phyloP scores from a whole-genome alignment of 2,888 invertebrate species.

The Malthinus flaveolus region DNA sequence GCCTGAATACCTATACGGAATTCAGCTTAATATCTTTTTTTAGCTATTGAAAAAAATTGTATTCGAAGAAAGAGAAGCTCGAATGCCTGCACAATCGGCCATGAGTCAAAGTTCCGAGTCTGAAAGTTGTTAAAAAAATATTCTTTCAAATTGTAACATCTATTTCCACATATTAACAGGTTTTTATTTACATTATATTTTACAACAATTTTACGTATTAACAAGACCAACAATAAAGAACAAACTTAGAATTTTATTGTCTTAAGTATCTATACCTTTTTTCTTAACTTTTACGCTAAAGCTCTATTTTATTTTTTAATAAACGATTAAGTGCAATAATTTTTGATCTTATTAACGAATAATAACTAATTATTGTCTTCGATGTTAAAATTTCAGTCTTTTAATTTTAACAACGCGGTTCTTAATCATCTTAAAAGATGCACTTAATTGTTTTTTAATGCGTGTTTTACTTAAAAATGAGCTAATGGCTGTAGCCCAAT shows the following conservation, averaged over 20 bases:
- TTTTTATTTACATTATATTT: slow-evolving; percentile 26
- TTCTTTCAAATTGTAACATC: slow-evolving; percentile 20
- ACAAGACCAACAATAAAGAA: slow-evolving; percentile 22
- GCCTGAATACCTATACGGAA: too few species aligned
- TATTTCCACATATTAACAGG: slow-evolving; percentile 29
- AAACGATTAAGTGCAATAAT: slow-evolving; percentile 1
- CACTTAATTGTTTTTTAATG: too few species aligned
- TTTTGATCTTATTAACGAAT: too few species aligned
- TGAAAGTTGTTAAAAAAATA: too few species aligned
- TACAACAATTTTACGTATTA: slow-evolving; percentile 27
- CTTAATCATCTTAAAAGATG: too few species aligned
- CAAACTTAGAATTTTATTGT: slow-evolving; percentile 20
- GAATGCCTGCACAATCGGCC: not conserved
- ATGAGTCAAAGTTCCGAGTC: not conserved
- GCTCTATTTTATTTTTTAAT: not conserved
- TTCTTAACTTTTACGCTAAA: not conserved
- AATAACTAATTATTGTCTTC: too few species aligned
- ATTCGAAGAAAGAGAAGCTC: not conserved
- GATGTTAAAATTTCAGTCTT: too few species aligned
- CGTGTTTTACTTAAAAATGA: not conserved
- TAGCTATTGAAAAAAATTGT: not conserved
- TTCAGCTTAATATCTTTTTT: not conserved
- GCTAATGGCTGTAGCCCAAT: not conserved
- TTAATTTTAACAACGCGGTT: too few species aligned
- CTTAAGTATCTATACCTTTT: slow-evolving; percentile 1